phyloP scores from a whole-genome alignment of 2,888 invertebrate species.

The Agriopis aurantiaria region DNA sequence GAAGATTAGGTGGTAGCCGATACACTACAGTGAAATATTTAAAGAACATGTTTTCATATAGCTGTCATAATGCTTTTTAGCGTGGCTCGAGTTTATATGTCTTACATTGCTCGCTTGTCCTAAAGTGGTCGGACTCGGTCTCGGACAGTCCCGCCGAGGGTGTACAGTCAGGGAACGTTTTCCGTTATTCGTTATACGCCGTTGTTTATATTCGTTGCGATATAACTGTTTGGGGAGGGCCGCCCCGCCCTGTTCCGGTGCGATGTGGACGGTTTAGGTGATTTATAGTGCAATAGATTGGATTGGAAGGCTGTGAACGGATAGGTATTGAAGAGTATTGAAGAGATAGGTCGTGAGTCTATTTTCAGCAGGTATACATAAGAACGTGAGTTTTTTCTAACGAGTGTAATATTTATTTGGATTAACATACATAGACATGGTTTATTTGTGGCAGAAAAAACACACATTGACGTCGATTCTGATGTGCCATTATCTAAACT shows the following conservation, averaged over 20 bases:
- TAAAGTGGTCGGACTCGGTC: neutral
- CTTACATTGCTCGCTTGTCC: no score
- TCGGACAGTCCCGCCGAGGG: neutral
- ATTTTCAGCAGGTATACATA: neutral
- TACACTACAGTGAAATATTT: no score
- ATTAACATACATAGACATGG: no score
- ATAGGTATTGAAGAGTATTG: conserved; percentile 17
- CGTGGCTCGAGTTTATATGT: no score
- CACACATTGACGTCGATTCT: no score
- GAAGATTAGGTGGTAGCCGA: no score
- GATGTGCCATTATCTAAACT: no score
- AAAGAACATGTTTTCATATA: no score
- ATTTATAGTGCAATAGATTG: conserved; percentile 38
- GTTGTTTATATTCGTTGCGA: conserved; percentile 75
- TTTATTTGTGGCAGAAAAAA: no score
- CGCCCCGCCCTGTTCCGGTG: conserved; percentile 61
- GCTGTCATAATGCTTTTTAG: no score
- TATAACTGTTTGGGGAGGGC: conserved; percentile 58
- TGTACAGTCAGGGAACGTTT: conserved; percentile 23
- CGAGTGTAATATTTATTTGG: no score
- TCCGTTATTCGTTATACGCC: conserved; percentile 55
- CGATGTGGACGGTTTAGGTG: conserved; percentile 26
- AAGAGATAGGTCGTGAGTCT: neutral
- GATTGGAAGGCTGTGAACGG: conserved; percentile 26
- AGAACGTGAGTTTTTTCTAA: neutral